A percentile compares a stretch with the other conserved stretches of the same genome.
These are phyloP conservation scores for Temnopleurus reevesii DNA, from an alignment of 53 echinoderm and acorn worm genomes.

Conservation along the genomic window DNA sequence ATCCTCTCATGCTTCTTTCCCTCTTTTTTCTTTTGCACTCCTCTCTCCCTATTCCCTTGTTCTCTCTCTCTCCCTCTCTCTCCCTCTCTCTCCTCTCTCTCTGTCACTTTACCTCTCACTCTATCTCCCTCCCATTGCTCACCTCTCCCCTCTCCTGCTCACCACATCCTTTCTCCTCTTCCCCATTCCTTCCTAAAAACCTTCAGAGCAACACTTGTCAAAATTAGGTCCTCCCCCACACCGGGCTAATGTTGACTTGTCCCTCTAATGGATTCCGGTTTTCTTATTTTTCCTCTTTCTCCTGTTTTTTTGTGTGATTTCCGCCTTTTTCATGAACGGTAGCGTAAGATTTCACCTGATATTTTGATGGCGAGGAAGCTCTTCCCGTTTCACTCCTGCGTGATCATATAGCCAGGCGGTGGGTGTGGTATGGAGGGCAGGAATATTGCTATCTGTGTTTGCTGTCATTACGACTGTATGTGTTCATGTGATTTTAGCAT, in stretches of 20 bases:
- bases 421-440: slow-evolving; percentile 5
- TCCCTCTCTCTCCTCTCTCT: neutral
- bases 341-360: slow-evolving; percentile 32
- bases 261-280: slow-evolving; percentile 21
- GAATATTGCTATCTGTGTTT: neutral
- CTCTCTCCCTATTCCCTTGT: neutral
- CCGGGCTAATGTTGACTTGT: slow-evolving; percentile 26
- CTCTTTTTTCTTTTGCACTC: neutral
- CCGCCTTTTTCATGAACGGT: slow-evolving; percentile 14
- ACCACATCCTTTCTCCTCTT: neutral
- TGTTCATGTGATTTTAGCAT: too few species aligned
- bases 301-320: slow-evolving; percentile 10
- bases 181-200: neutral
- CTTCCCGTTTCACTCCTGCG: neutral
- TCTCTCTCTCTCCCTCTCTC: neutral
- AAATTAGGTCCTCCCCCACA: slow-evolving; percentile 23
- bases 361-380: neutral
- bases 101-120: neutral
- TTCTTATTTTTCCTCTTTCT: slow-evolving; percentile 15
- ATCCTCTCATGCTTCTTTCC: too few species aligned
- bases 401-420: neutral
- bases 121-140: neutral
- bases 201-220: slow-evolving; percentile 11
- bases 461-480: too few species aligned
- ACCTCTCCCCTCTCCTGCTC: neutral